Evolutionary conservation across 2,888 invertebrate species (phyloP), one percentile per base, ranked within the genome.

Genomic region (Cryptocheilus praepositus): DNA sequence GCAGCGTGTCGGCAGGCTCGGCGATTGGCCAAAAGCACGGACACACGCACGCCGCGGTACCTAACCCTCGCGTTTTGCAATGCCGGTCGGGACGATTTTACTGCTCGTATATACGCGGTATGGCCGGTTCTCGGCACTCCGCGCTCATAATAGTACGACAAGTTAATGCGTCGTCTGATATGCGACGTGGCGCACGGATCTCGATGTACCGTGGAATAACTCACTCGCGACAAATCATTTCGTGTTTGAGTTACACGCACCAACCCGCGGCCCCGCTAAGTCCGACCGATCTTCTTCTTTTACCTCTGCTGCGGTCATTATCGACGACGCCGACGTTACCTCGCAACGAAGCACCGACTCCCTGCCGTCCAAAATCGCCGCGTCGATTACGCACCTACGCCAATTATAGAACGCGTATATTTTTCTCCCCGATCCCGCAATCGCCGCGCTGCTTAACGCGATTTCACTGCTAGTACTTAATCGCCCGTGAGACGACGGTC

Each of bases 111-210:
- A 71, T 70, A 70, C 62, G 55, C 62, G 64, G 4, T 36, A 36
- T 36, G 36, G 36, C 36, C 36, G 36, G 49, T 61, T 73, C 67
- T 71, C 61, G 54, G 64, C 61, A 62, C 70, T 67, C 67, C 60
- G 72, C 61, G 67, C 73, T 73, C 73, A 65, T 73, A 73, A 73
- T 71, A 73, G 73, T 71, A 68, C 73, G 73, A 73, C 73, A 73
- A 73, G 67, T 73, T 73, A 73, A 73, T 73, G 73, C 73, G 71
- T 61, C 68, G 67, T 63, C 73, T 73, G 71, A 73, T 71, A 71
- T 71, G 71, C 73, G 71, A 73, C 71, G 71, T 70, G 71, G 65
- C 57, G 67, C 62, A 46, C 73, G 73, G 67, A 71, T 73, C 65
- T 68, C 73, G 73, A 73, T 67, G 73, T 73, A 73, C 73, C 73